Evolutionary conservation across 2,888 invertebrate genomes (phyloP).

Genomic region (Lysandra bellargus): DNA sequence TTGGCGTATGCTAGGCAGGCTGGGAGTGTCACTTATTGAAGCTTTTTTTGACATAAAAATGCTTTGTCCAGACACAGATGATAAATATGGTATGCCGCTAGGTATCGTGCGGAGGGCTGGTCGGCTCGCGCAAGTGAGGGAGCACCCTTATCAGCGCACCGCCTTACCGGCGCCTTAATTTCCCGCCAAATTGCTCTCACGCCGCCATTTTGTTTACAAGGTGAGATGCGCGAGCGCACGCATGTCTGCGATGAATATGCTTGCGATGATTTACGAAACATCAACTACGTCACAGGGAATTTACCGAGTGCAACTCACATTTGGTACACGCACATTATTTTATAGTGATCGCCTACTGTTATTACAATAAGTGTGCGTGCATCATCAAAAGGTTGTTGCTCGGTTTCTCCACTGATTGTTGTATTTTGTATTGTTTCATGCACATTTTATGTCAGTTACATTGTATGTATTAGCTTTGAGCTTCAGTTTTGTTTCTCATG

Average conservation of each 20-base stretch:
- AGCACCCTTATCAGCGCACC: slow-evolving; percentile 98
- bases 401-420: background rate
- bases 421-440: background rate
- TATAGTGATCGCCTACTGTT: background rate
- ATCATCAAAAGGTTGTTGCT: background rate
- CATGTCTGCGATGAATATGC: slow-evolving; percentile 62
- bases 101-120: slow-evolving; percentile 93
- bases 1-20: too few relatives aligned
- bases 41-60: slow-evolving; percentile 40
- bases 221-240: slow-evolving; percentile 75
- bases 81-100: slow-evolving; percentile 80
- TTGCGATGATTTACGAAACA: slow-evolving; percentile 43
- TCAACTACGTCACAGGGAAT: background rate
- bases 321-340: background rate
- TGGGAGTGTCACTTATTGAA: slow-evolving; percentile 41
- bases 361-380: background rate
- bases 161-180: slow-evolving; percentile 86
- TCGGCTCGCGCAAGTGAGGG: slow-evolving; percentile 93
- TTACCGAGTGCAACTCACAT: background rate
- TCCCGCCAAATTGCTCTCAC: slow-evolving; percentile 74
- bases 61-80: slow-evolving; percentile 55
- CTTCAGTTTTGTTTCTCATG: slow-evolving; percentile 34
- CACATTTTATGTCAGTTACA: background rate
- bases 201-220: slow-evolving; percentile 79
- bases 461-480: slow-evolving; percentile 22